A percentile compares a stretch with the other conserved stretches of the same genome.
phyloP scores from a whole-genome alignment of 2,888 invertebrate genomes.

The Lissocephala sabroskyi region DNA sequence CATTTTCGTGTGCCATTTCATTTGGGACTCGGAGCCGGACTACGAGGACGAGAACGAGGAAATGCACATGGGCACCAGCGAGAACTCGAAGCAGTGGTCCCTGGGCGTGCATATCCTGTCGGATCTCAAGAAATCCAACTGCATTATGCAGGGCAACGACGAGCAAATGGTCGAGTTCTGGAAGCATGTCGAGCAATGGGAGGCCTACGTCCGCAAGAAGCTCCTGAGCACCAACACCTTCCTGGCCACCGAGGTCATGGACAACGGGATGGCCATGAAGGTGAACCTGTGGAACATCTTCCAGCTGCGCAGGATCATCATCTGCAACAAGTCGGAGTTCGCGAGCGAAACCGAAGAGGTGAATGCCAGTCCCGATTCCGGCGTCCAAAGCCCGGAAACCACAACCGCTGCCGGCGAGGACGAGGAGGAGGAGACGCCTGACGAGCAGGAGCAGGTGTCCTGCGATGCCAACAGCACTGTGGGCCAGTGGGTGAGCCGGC shows the following conservation, averaged over 20 bases:
- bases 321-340: slow-evolving; percentile 9
- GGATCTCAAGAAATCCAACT: slow-evolving; percentile 2
- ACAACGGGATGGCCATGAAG: slow-evolving; percentile 5
- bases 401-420: not conserved
- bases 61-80: not conserved
- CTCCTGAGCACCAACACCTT: slow-evolving; percentile 9
- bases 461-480: not conserved
- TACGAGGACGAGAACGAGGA: slow-evolving; percentile 3
- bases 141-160: slow-evolving; percentile 9
- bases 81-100: not conserved
- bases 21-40: slow-evolving; percentile 16
- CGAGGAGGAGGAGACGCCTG: not conserved
- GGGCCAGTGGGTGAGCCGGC: slow-evolving; percentile 22
- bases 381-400: not conserved
- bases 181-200: slow-evolving; percentile 16
- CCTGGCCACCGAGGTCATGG: not conserved
- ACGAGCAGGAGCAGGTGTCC: not conserved
- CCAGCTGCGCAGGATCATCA: slow-evolving; percentile 9
- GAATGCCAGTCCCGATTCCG: not conserved
- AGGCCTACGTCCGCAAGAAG: slow-evolving; percentile 2
- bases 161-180: no score
- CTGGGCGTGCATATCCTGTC: not conserved
- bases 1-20: slow-evolving; percentile 7
- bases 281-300: slow-evolving; percentile 15
- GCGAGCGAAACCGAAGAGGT: not conserved